Base-by-base conservation (phyloP, 2,113 vertebrate species). In the Lanius collurio region DNA sequence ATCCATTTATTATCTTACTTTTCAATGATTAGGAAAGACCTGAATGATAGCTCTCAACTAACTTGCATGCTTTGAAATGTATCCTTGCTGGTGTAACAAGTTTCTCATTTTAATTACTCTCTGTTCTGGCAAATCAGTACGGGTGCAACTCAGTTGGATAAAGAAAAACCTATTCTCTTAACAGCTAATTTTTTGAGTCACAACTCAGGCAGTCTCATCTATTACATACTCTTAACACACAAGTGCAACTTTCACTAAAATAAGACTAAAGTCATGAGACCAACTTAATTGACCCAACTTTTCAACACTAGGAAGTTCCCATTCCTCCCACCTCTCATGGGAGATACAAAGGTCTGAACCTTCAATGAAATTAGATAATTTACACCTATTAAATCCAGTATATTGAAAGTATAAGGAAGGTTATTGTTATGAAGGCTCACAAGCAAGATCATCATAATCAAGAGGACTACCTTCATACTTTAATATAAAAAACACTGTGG, bases 311-410 rank as follows among this genome's bases (percentile, higher is more conserved):
- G 5, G 12, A 82, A 70, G 17, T 10, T 56, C 31, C 15, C 49
- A 26, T 17, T 55, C 7, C 33, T 37, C 12, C 14, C 39, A 22
- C 4, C 13, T 31, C 2, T n/a, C 24, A 68, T 0, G 1, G 23
- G 18, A 84, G 33, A 67, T 7, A 33, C 14, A 74, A 67, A 73
- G 23, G 8, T 75, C 56, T 46, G 28, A 70, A n/a, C 44, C 24
- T 64, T 35, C 53, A 46, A 35, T 57, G 15, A 68, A 59, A 4
- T 16, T 4, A 63, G 6, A 41, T 64, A 1, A 64, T 63, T 79
- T 50, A 75, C 20, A 67, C 3, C 52, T 49, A 47, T 10, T 56
- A 47, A 68, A 77, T 16, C 2, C 19, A 47, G 20, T 3, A 52
- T 15, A 46, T 30, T 63, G 60, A 84, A 91, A 52, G 26, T 11